A percentile compares a stretch with the other conserved stretches of the same genome.
These are phyloP conservation scores for Nephrotoma flavescens DNA, from an alignment of 2,888 invertebrate genomes.

Conservation along the genomic window DNA sequence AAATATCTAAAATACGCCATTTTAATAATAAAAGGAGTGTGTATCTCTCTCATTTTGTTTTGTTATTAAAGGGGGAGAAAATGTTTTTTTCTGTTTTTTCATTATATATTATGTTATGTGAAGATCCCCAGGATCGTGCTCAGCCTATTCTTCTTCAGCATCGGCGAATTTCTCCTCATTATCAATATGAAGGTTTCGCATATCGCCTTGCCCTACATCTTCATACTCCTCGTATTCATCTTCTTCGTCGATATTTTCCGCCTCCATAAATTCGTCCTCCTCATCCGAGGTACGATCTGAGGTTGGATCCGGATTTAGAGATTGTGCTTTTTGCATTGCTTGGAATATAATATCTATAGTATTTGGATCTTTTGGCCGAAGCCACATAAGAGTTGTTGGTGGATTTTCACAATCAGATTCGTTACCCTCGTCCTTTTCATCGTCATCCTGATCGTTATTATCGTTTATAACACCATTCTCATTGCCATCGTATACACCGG, in stretches of 20 bases:
- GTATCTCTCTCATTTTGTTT: not conserved
- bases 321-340: conserved; percentile 62
- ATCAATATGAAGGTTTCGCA: conserved; percentile 21
- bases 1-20: not conserved
- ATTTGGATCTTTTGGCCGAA: not conserved
- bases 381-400: not conserved
- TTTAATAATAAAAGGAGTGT: not conserved
- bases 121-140: not conserved
- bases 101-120: not conserved
- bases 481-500: conserved; percentile 20
- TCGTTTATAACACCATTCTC: not conserved
- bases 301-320: conserved; percentile 62
- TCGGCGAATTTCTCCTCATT: conserved; percentile 6
- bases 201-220: conserved; percentile 19
- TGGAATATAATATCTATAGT: conserved; percentile 19
- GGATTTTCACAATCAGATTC: not conserved
- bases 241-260: conserved; percentile 16
- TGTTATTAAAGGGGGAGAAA: not conserved
- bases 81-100: not conserved
- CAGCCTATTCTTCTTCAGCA: conserved; percentile 2
- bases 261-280: conserved; percentile 22
- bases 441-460: not conserved
- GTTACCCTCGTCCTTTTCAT: not conserved
- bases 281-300: conserved; percentile 33
- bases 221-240: conserved; percentile 10